A percentile compares a stretch with the other conserved stretches of the same genome.
Evolutionary conservation across 2,113 vertebrate genomes (phyloP).

Genomic region (Willisornis vidua): DNA sequence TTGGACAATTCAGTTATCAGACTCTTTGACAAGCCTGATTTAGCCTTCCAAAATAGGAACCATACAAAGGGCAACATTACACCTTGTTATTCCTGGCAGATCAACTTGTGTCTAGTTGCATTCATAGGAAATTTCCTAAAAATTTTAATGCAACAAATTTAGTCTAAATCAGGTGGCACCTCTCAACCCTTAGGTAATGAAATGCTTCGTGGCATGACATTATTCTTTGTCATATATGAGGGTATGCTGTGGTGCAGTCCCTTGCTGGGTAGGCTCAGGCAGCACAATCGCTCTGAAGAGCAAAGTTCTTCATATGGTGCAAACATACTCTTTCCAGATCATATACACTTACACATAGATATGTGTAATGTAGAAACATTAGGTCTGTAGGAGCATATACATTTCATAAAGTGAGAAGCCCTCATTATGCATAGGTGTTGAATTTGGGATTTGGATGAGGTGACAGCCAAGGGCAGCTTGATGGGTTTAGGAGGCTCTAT

Average conservation of each 20-base stretch:
- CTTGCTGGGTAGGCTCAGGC: background rate
- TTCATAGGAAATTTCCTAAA: background rate
- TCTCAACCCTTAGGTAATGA: background rate
- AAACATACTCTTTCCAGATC: background rate
- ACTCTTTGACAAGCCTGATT: background rate
- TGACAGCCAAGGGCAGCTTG: background rate
- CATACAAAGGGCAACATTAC: background rate
- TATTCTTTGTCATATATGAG: background rate
- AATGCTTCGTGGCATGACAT: background rate
- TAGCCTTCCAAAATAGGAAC: background rate
- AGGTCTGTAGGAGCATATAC: background rate
- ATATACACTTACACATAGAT: background rate
- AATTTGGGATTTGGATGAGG: background rate
- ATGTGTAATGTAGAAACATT: too few species aligned
- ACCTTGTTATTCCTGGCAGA: background rate
- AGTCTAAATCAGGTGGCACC: background rate
- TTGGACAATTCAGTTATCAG: background rate
- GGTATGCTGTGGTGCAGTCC: background rate
- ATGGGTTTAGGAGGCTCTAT: background rate
- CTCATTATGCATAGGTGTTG: background rate
- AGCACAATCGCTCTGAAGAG: background rate
- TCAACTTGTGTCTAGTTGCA: background rate
- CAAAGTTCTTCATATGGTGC: background rate
- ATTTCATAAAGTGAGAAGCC: background rate
- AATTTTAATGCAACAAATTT: background rate